Evolutionary conservation across 2,888 invertebrate species (phyloP), one percentile per base, ranked within the genome.

Genomic region (Boloria euphrosyne): DNA sequence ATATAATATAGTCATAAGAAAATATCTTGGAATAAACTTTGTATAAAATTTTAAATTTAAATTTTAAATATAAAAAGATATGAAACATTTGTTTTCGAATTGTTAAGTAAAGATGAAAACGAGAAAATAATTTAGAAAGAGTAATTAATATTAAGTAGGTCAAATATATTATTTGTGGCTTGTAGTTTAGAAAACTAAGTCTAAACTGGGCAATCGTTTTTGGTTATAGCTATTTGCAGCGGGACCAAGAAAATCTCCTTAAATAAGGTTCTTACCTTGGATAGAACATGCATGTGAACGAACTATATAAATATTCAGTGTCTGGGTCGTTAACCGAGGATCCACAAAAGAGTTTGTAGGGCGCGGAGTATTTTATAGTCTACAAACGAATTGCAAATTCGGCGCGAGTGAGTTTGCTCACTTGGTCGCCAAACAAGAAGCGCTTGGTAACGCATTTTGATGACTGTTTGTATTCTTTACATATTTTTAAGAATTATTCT

Each of bases 251-350:
- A 58, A 31, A 58, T 49, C 17, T 49, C 49, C 27, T 31, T 17
- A 49, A 59, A 31, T 59, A 49, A 4, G n/a, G 44, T 57, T 51
- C 59, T 52, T 17, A 46, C 53, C 31, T 46, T 31, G 49, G 27
- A 38, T 47, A 13, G 62, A 68, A 71, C 68, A 68, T 67, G 59
- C 69, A 57, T 68, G 81, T 82, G 81, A 82, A 80, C 76, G 76
- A 82, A 83, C 79, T 83, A 80, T 80, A 85, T 84, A 87, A 86
- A 86, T 83, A 83, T 84, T 80, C 84, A 83, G 80, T 82, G 80
- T 80, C 79, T 83, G 79, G 84, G 86, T 87, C 88, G 85, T 88
- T 85, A 87, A 82, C 84, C 80, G 82, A 81, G 86, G 87, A 89
- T 86, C 83, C 81, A 85, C 85, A 85, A 86, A 86, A 86, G 73